A percentile compares a stretch with the other conserved stretches of the same genome.
Evolutionary conservation across 1,140 invertebrate species (phyloP).

Genomic region (Zeugodacus cucurbitae): DNA sequence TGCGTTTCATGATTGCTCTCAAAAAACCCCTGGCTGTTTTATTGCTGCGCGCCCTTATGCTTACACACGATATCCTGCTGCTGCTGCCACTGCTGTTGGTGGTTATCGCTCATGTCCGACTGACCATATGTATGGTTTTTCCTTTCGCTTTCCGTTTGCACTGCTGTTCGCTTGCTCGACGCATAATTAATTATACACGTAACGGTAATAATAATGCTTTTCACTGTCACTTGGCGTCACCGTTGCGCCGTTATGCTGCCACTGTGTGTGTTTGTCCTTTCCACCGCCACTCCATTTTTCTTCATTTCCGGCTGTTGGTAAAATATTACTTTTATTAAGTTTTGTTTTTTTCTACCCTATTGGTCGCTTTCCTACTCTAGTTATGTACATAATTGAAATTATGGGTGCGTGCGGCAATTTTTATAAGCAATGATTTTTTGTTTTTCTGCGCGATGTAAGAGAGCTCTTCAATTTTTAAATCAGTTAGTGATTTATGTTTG

Average conservation of each 20-base stretch:
- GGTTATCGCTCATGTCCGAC: neutral
- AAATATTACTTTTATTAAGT: neutral
- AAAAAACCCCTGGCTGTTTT: neutral
- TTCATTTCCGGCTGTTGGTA: neutral
- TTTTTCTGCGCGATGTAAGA: no score
- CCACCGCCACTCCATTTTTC: neutral
- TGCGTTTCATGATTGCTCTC: neutral
- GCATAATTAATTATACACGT: conserved; percentile 13
- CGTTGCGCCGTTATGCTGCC: neutral
- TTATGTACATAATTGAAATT: neutral
- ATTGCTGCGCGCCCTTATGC: neutral
- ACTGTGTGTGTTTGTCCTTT: neutral
- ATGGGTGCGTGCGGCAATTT: neutral
- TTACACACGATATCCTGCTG: neutral
- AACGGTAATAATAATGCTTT: conserved; percentile 2
- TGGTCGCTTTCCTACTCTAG: neutral
- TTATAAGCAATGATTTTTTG: neutral
- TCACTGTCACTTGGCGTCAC: neutral
- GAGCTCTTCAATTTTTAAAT: no score
- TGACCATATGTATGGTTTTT: neutral
- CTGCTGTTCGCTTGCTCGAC: neutral
- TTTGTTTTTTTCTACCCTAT: neutral
- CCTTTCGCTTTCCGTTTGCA: neutral
- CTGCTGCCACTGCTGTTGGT: neutral
- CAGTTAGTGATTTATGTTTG: no score